These are phyloP conservation scores for Lepidocyrtoides sp. DNA, from an alignment of 2,888 invertebrate genomes.

Conservation along the genomic window DNA sequence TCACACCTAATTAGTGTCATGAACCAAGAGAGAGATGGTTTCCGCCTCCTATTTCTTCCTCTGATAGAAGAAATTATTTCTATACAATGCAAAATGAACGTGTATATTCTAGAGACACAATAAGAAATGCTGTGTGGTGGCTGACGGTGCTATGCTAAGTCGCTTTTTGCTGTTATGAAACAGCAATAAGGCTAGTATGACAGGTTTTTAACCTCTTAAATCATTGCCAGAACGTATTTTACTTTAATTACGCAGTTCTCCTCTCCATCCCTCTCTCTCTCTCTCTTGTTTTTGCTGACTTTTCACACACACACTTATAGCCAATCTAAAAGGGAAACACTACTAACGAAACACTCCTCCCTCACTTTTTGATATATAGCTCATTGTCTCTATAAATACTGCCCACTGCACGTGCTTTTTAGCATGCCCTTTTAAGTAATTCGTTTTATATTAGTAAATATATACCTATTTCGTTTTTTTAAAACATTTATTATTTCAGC, in stretches of 20 bases:
- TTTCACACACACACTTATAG: conserved; percentile 1
- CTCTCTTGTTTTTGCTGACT: not conserved
- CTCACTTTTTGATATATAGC: conserved; percentile 63
- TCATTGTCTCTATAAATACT: conserved; percentile 61
- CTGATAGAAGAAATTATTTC: conserved; percentile 20
- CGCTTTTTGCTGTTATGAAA: conserved; percentile 42
- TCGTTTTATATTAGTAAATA: not conserved
- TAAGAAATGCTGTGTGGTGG: not conserved
- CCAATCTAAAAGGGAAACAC: conserved; percentile 30
- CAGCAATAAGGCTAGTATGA: conserved; percentile 65
- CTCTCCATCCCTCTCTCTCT: no score
- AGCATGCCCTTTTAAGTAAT: not conserved
- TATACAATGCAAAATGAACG: conserved; percentile 4
- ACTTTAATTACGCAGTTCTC: conserved; percentile 72
- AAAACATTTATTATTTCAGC: no score
- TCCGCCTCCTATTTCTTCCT: conserved; percentile 61
- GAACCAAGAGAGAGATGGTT: conserved; percentile 71
- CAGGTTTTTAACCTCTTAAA: conserved; percentile 71
- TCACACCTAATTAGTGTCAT: conserved; percentile 76
- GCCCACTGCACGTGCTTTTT: conserved; percentile 56
- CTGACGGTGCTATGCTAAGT: not conserved
- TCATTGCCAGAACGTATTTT: conserved; percentile 72
- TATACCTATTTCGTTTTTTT: not conserved
- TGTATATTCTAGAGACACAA: not conserved
- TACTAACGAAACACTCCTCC: conserved; percentile 35